Evolutionary conservation across 2,797 vertebrate species (phyloP).

Genomic region (Neostethus bicornis): DNA sequence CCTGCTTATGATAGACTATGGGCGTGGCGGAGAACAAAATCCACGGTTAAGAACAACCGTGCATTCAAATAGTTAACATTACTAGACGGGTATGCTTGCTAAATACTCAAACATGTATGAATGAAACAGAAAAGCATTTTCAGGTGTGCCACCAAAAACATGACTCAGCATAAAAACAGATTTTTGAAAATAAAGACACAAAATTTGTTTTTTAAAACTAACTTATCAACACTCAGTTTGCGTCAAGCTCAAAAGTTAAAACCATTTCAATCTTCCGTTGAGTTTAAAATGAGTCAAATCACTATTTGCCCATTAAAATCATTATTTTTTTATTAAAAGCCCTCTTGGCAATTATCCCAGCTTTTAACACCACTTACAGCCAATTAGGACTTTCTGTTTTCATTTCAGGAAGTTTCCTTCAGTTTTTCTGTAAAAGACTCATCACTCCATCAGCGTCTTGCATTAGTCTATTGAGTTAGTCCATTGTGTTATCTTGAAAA

Average conservation of each 20-base stretch:
- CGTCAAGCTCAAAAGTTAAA: too few relatives aligned
- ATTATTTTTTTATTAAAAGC: background rate
- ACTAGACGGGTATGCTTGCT: too few relatives aligned
- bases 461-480: background rate
- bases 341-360: background rate
- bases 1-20: too few relatives aligned
- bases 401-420: background rate
- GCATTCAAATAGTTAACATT: too few relatives aligned
- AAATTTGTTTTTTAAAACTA: background rate
- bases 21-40: too few relatives aligned
- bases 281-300: background rate
- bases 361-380: background rate
- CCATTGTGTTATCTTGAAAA: background rate
- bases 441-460: background rate
- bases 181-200: background rate
- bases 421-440: background rate
- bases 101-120: too few relatives aligned
- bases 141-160: too few relatives aligned
- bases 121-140: too few relatives aligned
- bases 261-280: background rate
- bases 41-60: too few relatives aligned
- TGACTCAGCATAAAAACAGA: too few relatives aligned
- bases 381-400: background rate
- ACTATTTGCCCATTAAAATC: too few relatives aligned
- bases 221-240: background rate